These are phyloP conservation scores for Crambe crambe DNA, from an alignment of 37 sponge, comb jelly and placozoan genomes.

Conservation along the genomic window DNA sequence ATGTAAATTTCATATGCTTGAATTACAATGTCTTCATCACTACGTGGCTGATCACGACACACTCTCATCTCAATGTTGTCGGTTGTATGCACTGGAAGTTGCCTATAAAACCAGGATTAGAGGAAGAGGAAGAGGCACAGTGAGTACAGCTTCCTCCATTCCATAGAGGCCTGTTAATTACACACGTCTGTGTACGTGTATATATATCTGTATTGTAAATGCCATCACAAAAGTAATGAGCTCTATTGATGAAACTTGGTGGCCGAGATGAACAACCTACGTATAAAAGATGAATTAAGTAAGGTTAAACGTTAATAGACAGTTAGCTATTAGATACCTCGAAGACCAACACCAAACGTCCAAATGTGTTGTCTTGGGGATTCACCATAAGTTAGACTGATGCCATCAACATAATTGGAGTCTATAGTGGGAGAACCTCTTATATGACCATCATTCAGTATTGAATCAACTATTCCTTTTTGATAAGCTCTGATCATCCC, in stretches of 20 bases:
- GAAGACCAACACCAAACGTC: not conserved
- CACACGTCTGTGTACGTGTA: too few species aligned
- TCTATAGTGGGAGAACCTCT: not conserved
- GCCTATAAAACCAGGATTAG: not conserved
- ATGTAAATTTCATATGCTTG: not conserved
- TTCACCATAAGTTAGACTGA: not conserved
- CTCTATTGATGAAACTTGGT: not conserved
- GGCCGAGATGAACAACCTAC: too few species aligned
- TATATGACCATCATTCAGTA: not conserved
- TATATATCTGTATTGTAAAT: not conserved
- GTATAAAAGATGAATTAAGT: too few species aligned
- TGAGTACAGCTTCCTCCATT: not conserved
- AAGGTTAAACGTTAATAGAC: too few species aligned
- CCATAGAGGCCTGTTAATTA: not conserved
- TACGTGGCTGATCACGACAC: not conserved
- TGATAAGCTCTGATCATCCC: constrained; percentile 1
- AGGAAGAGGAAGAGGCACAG: not conserved
- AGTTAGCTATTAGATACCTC: too few species aligned
- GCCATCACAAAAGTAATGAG: constrained; percentile 26
- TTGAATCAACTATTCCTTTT: not conserved
- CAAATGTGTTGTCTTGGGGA: not conserved
- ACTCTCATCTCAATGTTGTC: constrained; percentile 13
- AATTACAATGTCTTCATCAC: constrained; percentile 8
- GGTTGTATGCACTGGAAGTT: constrained; percentile 1
- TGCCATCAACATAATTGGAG: constrained; percentile 28